These are phyloP conservation scores for Myanophis thanlyinensis DNA, from an alignment of 2,113 vertebrate species.

Conservation along the genomic window DNA sequence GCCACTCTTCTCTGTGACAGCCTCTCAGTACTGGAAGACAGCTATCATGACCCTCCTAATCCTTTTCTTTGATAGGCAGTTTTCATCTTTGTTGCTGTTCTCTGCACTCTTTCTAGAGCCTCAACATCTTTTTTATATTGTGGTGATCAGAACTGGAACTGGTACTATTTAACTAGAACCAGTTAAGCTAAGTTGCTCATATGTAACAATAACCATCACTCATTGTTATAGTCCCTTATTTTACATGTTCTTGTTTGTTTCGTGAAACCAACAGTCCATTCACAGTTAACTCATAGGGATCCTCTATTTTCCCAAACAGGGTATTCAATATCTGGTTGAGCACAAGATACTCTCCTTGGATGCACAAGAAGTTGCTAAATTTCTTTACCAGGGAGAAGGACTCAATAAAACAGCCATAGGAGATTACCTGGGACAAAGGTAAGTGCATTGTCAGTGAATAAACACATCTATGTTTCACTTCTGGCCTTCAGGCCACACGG, in stretches of 20 bases:
- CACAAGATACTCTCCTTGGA: slow-evolving; percentile 76
- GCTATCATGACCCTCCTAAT: neutral
- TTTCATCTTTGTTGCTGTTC: neutral
- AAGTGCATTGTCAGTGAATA: slow-evolving; percentile 18
- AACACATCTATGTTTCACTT: neutral
- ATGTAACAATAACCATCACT: neutral
- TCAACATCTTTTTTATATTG: neutral
- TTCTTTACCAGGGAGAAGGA: slow-evolving; percentile 93
- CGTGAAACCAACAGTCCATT: neutral
- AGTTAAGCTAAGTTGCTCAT: neutral
- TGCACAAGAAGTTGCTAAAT: slow-evolving; percentile 78
- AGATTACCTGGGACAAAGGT: slow-evolving; percentile 91
- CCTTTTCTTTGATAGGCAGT: neutral
- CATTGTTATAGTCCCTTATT: neutral
- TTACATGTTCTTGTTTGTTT: neutral
- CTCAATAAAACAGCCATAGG: slow-evolving; percentile 96
- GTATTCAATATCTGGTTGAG: slow-evolving; percentile 83
- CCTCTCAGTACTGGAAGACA: neutral
- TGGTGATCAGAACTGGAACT: neutral
- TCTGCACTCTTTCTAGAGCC: neutral
- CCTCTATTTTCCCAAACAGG: slow-evolving; percentile 66
- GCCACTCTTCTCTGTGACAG: neutral
- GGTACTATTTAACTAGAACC: neutral
- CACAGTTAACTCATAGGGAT: neutral
- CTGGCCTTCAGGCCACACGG: neutral